phyloP scores from a whole-genome alignment of 2,888 invertebrate species.

The Cataglyphis altisquamis region DNA sequence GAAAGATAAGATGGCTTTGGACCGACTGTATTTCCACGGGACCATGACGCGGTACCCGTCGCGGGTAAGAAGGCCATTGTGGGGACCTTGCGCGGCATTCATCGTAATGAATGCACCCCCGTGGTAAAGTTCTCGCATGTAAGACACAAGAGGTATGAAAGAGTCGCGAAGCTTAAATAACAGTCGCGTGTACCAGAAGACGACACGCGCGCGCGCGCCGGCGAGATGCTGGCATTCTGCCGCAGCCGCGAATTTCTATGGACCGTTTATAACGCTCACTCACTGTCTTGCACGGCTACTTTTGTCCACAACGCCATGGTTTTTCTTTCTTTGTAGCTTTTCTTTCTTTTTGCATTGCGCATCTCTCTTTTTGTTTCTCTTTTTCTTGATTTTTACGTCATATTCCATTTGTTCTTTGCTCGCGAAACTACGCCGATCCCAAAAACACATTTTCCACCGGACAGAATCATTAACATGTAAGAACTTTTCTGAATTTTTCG shows the following conservation, averaged over 20 bases:
- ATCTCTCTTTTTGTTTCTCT: conserved; percentile 25
- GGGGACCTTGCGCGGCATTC: conserved; percentile 78
- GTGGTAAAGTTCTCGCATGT: conserved; percentile 81
- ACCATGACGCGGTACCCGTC: conserved; percentile 69
- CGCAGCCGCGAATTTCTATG: conserved; percentile 74
- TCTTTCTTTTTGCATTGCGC: conserved; percentile 59
- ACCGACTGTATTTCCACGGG: conserved; percentile 68
- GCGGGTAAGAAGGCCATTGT: conserved; percentile 78
- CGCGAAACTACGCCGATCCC: conserved; percentile 35
- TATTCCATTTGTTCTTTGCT: conserved; percentile 14
- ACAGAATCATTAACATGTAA: conserved; percentile 49
- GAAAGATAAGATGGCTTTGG: conserved; percentile 70
- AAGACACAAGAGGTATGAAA: conserved; percentile 85
- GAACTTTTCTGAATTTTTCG: conserved; percentile 4
- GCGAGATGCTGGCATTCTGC: conserved; percentile 71
- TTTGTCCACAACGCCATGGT: conserved; percentile 71
- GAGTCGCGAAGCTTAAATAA: conserved; percentile 85
- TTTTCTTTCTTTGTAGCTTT: conserved; percentile 66
- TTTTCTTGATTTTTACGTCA: conserved; percentile 26
- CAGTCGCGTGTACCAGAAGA: conserved; percentile 76
- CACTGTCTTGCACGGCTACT: conserved; percentile 74
- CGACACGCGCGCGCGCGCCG: conserved; percentile 46
- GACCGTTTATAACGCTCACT: conserved; percentile 77
- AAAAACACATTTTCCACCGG: conserved; percentile 60
- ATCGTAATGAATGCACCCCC: conserved; percentile 83